Evolutionary conservation across 2,888 invertebrate genomes (phyloP).

Genomic region (Pterostichus niger): DNA sequence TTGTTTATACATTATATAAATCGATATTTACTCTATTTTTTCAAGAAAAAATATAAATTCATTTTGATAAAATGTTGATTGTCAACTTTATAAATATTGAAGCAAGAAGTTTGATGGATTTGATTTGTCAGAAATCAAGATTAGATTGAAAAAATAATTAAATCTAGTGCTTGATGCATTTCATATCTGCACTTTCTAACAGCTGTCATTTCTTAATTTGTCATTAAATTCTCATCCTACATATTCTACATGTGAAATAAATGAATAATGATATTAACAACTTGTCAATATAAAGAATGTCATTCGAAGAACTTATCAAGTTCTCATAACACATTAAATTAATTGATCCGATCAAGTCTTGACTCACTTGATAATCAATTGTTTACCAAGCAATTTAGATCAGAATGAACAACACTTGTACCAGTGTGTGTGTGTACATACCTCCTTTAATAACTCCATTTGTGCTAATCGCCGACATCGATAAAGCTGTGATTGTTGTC

Average conservation of each 20-base stretch:
- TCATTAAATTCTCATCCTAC: not conserved
- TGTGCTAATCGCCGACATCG: constrained; percentile 99
- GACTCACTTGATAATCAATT: not conserved
- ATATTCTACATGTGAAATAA: not conserved
- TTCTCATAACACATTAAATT: not conserved
- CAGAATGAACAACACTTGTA: no score
- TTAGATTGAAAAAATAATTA: no score
- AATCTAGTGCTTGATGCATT: no score
- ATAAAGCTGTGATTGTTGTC: constrained; percentile 94
- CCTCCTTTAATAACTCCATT: constrained; percentile 99
- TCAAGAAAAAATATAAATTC: no score
- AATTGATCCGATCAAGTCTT: not conserved
- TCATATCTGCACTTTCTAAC: no score
- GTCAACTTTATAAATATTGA: not conserved
- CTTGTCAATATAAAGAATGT: not conserved
- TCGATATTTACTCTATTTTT: not conserved
- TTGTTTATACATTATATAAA: not conserved
- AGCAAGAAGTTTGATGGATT: no score
- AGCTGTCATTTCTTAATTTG: no score
- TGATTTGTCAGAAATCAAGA: no score
- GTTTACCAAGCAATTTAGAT: constrained; percentile 11
- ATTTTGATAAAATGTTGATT: not conserved
- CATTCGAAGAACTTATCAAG: not conserved
- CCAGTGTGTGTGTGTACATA: constrained; percentile 73
- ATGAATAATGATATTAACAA: not conserved